Percentiles rank a stretch among this genome's conserved stretches.
Conservation (phyloP, 2,113 vertebrate genomes). For the Tauraco erythrolophus region DNA sequence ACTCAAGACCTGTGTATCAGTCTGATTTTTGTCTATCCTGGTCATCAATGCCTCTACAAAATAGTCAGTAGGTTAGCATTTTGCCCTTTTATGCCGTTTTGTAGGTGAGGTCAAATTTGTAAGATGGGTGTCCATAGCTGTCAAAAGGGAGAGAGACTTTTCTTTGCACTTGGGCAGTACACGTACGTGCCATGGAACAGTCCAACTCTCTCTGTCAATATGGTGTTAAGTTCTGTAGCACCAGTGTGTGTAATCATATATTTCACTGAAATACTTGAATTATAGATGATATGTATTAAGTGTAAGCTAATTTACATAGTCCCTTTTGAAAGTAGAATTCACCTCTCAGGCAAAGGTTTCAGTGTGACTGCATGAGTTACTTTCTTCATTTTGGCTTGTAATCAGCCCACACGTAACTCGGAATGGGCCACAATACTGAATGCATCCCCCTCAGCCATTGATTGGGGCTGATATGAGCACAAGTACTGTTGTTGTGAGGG, state of each 20-base stretch:
- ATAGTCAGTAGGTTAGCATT: neutral
- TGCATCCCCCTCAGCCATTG: neutral
- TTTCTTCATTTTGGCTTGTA: neutral
- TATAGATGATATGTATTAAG: neutral
- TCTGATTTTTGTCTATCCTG: neutral
- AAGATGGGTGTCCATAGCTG: neutral
- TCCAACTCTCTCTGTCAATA: neutral
- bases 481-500: neutral
- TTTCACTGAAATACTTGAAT: neutral
- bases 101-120: neutral
- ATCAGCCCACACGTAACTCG: neutral
- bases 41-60: neutral
- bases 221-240: neutral
- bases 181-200: neutral
- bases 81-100: neutral
- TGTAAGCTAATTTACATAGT: neutral
- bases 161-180: neutral
- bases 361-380: neutral
- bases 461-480: neutral
- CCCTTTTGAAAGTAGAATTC: neutral
- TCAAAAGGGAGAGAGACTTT: neutral
- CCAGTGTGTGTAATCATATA: neutral
- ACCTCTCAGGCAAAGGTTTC: neutral
- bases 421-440: neutral
- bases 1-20: fast-evolving